phyloP scores from a whole-genome alignment of 1,140 invertebrate genomes.

The Armadillidium nasatum region DNA sequence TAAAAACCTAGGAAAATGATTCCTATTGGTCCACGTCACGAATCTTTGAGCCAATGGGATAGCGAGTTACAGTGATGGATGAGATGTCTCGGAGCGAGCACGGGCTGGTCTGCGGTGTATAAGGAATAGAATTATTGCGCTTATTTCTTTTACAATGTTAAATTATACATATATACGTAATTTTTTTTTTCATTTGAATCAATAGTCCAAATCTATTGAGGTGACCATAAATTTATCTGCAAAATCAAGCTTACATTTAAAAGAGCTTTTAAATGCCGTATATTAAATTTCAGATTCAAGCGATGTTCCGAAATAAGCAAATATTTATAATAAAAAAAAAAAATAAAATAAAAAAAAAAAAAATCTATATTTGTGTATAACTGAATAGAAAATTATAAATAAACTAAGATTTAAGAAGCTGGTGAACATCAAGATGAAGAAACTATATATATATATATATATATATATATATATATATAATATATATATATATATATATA shows the following conservation, averaged over 20 bases:
- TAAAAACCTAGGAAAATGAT: background rate
- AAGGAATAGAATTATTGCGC: background rate
- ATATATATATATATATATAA: background rate
- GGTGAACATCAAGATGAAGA: background rate
- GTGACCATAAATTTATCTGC: background rate
- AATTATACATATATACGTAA: slow-evolving; percentile 5
- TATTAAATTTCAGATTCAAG: background rate
- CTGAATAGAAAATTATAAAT: background rate
- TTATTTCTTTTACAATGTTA: slow-evolving; percentile 4
- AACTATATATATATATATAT: background rate
- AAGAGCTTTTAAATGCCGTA: background rate
- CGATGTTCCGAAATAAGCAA: too few species aligned
- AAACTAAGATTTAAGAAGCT: background rate
- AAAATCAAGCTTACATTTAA: slow-evolving; percentile 3
- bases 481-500: background rate
- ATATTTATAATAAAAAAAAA: too few species aligned
- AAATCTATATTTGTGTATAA: background rate
- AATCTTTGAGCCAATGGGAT: background rate
- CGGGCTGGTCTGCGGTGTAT: background rate
- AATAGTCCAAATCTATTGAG: slow-evolving; percentile 5
- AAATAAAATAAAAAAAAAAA: background rate
- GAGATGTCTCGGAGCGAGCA: background rate
- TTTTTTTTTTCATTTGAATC: slow-evolving; percentile 7
- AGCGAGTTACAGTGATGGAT: background rate
- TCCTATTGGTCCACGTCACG: background rate